A percentile compares a stretch with the other conserved stretches of the same genome.
Conservation (phyloP, 2,113 vertebrate genomes). For the Perccottus glenii region DNA sequence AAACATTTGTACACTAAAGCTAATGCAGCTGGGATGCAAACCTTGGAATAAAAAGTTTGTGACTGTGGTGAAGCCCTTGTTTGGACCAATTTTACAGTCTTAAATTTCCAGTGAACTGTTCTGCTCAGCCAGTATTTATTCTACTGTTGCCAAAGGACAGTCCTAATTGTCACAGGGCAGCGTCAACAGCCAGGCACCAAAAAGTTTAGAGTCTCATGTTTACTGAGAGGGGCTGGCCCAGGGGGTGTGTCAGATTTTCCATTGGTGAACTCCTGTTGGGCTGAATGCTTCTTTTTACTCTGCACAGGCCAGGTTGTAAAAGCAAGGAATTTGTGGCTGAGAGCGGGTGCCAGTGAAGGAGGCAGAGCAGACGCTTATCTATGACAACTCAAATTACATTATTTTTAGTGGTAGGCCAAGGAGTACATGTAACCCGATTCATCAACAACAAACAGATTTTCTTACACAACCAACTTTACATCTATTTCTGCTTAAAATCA, state of each 20-base stretch:
- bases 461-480: neutral
- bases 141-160: constrained; percentile 19
- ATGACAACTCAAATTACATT: constrained; percentile 2
- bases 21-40: too few relatives aligned
- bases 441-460: neutral
- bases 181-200: constrained; percentile 10
- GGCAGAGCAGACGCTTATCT: constrained; percentile 9
- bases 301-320: constrained; percentile 58
- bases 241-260: constrained; percentile 60
- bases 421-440: neutral
- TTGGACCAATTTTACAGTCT: constrained; percentile 26
- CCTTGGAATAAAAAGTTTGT: too few relatives aligned
- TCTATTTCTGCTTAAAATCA: neutral
- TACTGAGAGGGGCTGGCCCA: constrained; percentile 44
- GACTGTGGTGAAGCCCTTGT: too few relatives aligned
- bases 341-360: constrained; percentile 28
- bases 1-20: too few relatives aligned
- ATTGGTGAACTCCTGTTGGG: constrained; percentile 53
- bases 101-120: constrained; percentile 50
- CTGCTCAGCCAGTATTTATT: constrained; percentile 44
- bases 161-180: constrained; percentile 11
- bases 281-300: constrained; percentile 59
- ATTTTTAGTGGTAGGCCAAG: constrained; percentile 3
- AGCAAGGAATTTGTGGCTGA: constrained; percentile 26
- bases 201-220: constrained; percentile 55